These are phyloP conservation scores for Drosophila melanosoma DNA, from an alignment of 2,888 invertebrate species.

Conservation along the genomic window DNA sequence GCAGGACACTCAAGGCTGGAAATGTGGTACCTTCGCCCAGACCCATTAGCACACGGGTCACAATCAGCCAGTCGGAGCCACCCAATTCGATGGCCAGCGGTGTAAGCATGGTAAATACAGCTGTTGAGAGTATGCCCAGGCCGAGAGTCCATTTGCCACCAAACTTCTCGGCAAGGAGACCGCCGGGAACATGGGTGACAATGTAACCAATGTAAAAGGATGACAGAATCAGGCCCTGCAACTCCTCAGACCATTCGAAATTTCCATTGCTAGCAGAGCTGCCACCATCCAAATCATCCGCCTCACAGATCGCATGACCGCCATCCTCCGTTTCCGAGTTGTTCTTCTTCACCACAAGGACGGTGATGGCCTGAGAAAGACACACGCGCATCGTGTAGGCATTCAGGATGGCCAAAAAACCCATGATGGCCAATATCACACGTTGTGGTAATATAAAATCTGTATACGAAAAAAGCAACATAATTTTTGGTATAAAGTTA, in stretches of 20 bases:
- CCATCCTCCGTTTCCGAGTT: constrained; percentile 50
- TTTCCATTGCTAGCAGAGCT: constrained; percentile 54
- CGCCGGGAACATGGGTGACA: constrained; percentile 93
- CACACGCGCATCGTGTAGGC: constrained; percentile 91
- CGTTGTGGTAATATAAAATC: constrained; percentile 86
- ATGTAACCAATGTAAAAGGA: constrained; percentile 95
- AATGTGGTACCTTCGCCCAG: constrained; percentile 94
- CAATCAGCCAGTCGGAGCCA: constrained; percentile 89
- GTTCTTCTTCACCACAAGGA: constrained; percentile 86
- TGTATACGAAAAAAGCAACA: constrained; percentile 37
- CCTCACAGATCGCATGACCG: constrained; percentile 65
- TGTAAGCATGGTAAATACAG: constrained; percentile 92
- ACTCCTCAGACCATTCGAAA: constrained; percentile 88
- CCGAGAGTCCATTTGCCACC: constrained; percentile 95
- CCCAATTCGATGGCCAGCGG: constrained; percentile 89
- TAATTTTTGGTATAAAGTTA: constrained; percentile 5
- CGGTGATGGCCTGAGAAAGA: constrained; percentile 90
- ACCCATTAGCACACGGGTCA: constrained; percentile 91
- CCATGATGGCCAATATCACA: constrained; percentile 90
- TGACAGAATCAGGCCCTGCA: constrained; percentile 91
- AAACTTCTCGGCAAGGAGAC: constrained; percentile 91
- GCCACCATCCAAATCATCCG: constrained; percentile 66
- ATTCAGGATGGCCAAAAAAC: constrained; percentile 89
- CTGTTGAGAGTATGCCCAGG: constrained; percentile 92
- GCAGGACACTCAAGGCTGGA: constrained; percentile 92